Conservation (phyloP, 2,113 vertebrate genomes). For the Ictalurus punctatus region DNA sequence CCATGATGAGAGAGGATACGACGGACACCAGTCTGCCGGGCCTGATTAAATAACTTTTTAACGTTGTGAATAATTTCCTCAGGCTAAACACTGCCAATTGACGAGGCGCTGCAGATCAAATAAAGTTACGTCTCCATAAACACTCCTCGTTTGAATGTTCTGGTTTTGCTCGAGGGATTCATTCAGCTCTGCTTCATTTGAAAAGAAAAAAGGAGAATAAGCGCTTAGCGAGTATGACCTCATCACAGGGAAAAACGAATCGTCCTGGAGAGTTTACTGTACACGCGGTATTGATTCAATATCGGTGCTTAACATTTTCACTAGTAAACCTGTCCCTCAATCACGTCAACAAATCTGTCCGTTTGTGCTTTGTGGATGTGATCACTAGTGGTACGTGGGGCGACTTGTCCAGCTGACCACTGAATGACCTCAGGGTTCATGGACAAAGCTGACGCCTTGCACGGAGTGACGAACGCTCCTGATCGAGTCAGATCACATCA, state of each 20-base stretch:
- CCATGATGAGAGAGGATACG: not conserved
- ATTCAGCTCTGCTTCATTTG: not conserved
- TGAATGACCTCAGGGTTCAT: constrained; percentile 11
- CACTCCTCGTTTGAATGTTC: not conserved
- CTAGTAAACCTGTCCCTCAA: not conserved
- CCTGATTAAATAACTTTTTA: not conserved
- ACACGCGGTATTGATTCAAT: not conserved
- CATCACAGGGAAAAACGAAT: not conserved
- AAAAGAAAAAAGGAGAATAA: not conserved
- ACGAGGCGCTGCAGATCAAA: not conserved
- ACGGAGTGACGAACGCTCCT: not conserved
- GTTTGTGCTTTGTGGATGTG: too few species aligned
- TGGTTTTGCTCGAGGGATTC: not conserved
- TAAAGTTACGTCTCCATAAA: not conserved
- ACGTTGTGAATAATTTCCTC: constrained; percentile 25
- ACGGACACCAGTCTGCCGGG: constrained; percentile 7
- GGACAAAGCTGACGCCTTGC: not conserved
- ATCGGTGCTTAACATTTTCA: not conserved
- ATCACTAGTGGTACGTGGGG: not conserved
- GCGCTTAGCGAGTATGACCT: not conserved
- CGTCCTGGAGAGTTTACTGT: not conserved
- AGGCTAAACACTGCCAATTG: constrained; percentile 18
- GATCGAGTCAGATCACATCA: not conserved
- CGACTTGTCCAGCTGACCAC: constrained; percentile 10
- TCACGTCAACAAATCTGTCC: not conserved